phyloP scores from a whole-genome alignment of 1,140 invertebrate genomes.

The Drosophila subobscura region DNA sequence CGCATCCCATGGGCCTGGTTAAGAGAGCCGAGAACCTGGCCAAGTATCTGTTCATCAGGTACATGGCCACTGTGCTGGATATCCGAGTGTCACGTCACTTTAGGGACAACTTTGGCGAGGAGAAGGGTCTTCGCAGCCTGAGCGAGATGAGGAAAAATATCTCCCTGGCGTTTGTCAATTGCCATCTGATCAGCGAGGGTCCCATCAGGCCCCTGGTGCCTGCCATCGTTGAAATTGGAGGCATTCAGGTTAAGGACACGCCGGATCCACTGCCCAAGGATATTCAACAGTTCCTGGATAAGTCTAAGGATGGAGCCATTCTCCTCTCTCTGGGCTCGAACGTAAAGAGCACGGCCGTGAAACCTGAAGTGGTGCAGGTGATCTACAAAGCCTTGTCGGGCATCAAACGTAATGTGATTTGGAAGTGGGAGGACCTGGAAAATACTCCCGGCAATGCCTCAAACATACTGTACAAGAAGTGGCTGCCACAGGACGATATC shows the following conservation, averaged over 20 bases:
- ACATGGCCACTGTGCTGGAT: neutral
- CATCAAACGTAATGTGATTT: conserved; percentile 85
- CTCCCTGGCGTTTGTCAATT: conserved; percentile 62
- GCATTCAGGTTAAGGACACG: conserved; percentile 82
- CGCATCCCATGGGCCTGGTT: conserved; percentile 35
- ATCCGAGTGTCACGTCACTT: conserved; percentile 1
- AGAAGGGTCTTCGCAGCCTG: conserved; percentile 31
- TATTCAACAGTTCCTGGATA: conserved; percentile 84
- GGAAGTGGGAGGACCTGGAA: conserved; percentile 86
- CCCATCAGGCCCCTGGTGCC: conserved; percentile 79
- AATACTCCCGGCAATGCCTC: conserved; percentile 85
- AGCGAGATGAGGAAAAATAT: conserved; percentile 55
- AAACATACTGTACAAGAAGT: conserved; percentile 87
- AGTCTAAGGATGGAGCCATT: conserved; percentile 84
- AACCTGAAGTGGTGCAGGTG: conserved; percentile 75
- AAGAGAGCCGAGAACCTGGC: conserved; percentile 14
- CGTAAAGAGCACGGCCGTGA: conserved; percentile 83
- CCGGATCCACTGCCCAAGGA: conserved; percentile 82
- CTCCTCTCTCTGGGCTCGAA: conserved; percentile 87
- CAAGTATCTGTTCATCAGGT: conserved; percentile 2
- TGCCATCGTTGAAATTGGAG: conserved; percentile 80
- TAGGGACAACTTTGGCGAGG: conserved; percentile 30
- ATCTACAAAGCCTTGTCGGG: conserved; percentile 84
- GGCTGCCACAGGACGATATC: conserved; percentile 90
- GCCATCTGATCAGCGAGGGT: conserved; percentile 67